phyloP scores from a whole-genome alignment of 2,797 vertebrate species.

The Bucorvus abyssinicus region DNA sequence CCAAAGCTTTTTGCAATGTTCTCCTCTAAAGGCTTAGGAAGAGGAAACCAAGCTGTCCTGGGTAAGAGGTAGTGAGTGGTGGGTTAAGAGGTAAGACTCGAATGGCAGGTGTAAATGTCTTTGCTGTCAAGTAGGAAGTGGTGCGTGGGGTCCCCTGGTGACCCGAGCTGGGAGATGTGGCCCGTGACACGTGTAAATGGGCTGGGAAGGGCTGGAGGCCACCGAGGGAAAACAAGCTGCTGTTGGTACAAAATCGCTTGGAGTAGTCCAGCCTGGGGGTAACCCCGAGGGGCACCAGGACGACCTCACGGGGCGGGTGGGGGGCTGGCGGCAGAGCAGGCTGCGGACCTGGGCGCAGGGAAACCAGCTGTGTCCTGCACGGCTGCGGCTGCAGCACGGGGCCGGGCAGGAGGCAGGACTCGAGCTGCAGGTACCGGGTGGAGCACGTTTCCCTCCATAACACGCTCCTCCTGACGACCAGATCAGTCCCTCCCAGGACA shows the following conservation, averaged over 20 bases:
- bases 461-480: fast-evolving
- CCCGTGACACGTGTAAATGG: fast-evolving
- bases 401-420: background rate
- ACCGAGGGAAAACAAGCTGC: background rate
- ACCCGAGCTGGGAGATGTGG: fast-evolving
- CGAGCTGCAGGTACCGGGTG: fast-evolving
- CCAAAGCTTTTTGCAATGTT: background rate
- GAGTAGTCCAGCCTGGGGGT: background rate
- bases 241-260: fast-evolving
- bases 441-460: fast-evolving
- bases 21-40: background rate
- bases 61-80: background rate
- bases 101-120: background rate
- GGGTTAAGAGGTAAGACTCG: background rate
- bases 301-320: fast-evolving
- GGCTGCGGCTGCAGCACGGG: background rate
- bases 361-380: fast-evolving
- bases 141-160: background rate
- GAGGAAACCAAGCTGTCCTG: background rate
- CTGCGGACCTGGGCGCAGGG: background rate
- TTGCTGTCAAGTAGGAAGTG: fast-evolving
- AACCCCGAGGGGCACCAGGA: fast-evolving
- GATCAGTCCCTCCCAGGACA: background rate
- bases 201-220: background rate
- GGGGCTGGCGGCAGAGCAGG: background rate